Base-by-base conservation (phyloP, 1,140 invertebrate species). In the Tetraneura akinire region DNA sequence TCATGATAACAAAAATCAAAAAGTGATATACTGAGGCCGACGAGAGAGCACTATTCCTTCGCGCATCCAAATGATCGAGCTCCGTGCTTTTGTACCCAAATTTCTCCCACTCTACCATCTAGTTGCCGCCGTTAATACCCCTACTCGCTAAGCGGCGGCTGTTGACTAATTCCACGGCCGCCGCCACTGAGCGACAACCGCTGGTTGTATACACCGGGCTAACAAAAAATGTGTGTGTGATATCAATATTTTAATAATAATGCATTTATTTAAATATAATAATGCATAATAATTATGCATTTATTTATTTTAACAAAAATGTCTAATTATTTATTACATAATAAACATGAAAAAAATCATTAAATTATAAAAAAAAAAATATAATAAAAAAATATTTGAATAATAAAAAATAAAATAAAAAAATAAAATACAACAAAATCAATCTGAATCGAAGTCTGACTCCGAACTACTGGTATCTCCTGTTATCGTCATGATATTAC, bases 81-180 rank as follows among this genome's bases (percentile, higher is more conserved):
- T 45, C 64, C 4, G n/a, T 9, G 13, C n/a, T 68, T 8, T 68
- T n/a, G 37, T 68, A 68, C n/a, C 64, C 5, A 68, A 62, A 62
- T 62, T 62, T 62, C 8, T 62, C 57, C 57, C 26, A 29, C 57
- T 62, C 57, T 62, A 62, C 26, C 57, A 62, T 26, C 57, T 62
- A 62, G 57, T 42, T 10, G 62, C 32, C 62, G 62, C 62, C 32
- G 18, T 42, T 37, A 66, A 66, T 66, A 10, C 64, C 64, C 37
- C n/a, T 1, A 68, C 37, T 68, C 37, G 45, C n/a, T 68, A 68
- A 11, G 64, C 37, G 4, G n/a, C 37, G 37, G 37, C 3, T 37
- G 64, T 9, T 16, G 10, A n/a, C 37, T 68, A 68, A 68, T 68
- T 16, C 1, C 18, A 42, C 64, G 4, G 37, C 32, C 45, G 45